Base-by-base conservation (phyloP, 2,113 vertebrate genomes). In the Alosa alosa region DNA sequence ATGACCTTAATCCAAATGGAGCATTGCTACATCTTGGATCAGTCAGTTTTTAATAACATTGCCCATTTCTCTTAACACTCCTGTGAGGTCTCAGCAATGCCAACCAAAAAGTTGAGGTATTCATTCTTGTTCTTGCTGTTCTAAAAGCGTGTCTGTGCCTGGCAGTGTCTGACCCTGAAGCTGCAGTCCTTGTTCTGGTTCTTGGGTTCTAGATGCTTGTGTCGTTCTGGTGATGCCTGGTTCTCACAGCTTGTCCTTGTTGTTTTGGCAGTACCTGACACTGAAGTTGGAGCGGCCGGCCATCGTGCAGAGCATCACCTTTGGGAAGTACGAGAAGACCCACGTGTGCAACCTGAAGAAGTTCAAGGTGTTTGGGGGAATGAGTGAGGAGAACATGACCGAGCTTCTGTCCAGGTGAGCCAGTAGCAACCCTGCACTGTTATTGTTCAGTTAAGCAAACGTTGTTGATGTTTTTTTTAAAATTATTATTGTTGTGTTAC, bases 351-450 rank as follows among this genome's bases (percentile, higher is more conserved):
- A 99, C 95, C 95, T 99, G 91, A 99, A 99, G 95, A 99, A 99
- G 91, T 99, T 99, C 91, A 99, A 99, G 93, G 97, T 99, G 90
- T 99, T 99, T 88, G 98, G 98, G 90, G 98, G 98, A 47, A 99
- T 99, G 98, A 99, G 98, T 87, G 98, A 99, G 93, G 98, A 99
- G 92, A 99, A 99, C 94, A 99, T 99, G 98, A 99, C 98, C 6
- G 98, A 99, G 87, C 95, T 99, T 7, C 94, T 99, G 89, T 99
- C 98, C 90, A 99, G 98, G 98, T 99, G 92, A 96, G 5, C 10
- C n/a, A 1, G 41, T 1, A 15, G 15, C 41, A 82, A 22, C 44
- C n/a, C 41, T 18, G 18, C 46, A 45, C 8, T 47, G 46, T 49
- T 49, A 13, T 44, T 44, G 41, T 44, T 44, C 2, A 44, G 41